These are phyloP conservation scores for Sanderia malayensis DNA, from an alignment of 30 jellyfish, hydroid and myxozoan species.

Conservation along the genomic window DNA sequence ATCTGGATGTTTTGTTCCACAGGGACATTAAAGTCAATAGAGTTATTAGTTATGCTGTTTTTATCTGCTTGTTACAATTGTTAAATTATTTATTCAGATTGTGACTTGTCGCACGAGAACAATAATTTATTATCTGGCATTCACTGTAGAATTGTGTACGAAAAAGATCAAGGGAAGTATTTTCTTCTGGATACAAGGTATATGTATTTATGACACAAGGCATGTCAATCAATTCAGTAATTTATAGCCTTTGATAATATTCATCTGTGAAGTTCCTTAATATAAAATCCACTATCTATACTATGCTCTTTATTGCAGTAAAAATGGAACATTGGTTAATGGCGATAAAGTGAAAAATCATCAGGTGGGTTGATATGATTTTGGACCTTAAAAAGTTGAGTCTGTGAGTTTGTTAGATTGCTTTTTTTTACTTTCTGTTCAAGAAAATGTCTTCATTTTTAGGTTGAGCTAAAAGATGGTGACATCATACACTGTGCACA, in stretches of 20 bases:
- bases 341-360: conserved; percentile 25
- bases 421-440: no score
- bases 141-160: neutral
- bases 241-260: no score
- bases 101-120: neutral
- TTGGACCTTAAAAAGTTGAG: no score
- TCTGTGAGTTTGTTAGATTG: no score
- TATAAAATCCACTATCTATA: no score
- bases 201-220: neutral
- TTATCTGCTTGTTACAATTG: neutral
- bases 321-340: conserved; percentile 47
- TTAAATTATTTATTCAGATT: neutral
- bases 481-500: conserved; percentile 35
- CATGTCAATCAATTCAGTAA: no score
- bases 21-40: no score
- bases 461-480: conserved; percentile 43
- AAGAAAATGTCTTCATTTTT: no score
- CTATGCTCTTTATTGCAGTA: conserved; percentile 12
- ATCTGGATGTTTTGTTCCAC: no score
- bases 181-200: neutral
- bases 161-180: neutral
- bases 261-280: no score
- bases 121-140: neutral
- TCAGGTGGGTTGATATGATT: conserved; percentile 29
- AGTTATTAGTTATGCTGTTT: no score